These are phyloP conservation scores for Cremastinae sp. DNA, from an alignment of 2,888 invertebrate species.

Conservation along the genomic window DNA sequence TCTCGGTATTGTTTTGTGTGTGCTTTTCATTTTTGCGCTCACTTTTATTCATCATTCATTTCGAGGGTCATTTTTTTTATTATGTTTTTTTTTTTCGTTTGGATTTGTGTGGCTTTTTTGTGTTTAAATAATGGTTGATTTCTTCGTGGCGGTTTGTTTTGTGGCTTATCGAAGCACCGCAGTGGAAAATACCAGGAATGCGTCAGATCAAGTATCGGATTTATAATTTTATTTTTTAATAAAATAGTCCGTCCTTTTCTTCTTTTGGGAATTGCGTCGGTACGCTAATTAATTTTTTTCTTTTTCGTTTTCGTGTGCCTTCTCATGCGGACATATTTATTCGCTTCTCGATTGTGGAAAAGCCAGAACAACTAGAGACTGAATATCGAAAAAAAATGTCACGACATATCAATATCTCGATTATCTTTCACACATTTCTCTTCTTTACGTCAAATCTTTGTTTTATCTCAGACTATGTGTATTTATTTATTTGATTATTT, in stretches of 20 bases:
- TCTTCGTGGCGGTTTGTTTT: conserved; percentile 1
- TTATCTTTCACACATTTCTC: conserved; percentile 51
- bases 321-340: conserved; percentile 40
- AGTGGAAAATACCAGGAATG: conserved; percentile 35
- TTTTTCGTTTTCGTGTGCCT: conserved; percentile 8
- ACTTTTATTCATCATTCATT: conserved; percentile 23
- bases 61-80: conserved; percentile 26
- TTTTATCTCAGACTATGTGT: conserved; percentile 63
- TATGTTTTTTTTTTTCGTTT: conserved; percentile 38
- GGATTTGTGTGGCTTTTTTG: conserved; percentile 54
- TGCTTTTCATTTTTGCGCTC: conserved; percentile 5
- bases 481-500: conserved; percentile 65
- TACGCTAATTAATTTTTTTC: conserved; percentile 24
- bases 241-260: conserved; percentile 20
- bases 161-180: conserved; percentile 27
- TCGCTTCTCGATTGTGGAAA: conserved; percentile 31
- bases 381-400: conserved; percentile 13
- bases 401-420: conserved; percentile 28
- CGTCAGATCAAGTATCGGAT: conserved; percentile 23
- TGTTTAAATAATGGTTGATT: conserved; percentile 48
- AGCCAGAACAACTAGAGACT: conserved; percentile 25
- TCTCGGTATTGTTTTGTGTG: conserved; percentile 7
- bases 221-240: conserved; percentile 48
- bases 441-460: conserved; percentile 59
- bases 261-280: neutral